phyloP scores from a whole-genome alignment of 2,113 vertebrate species.

The Scortum barcoo region DNA sequence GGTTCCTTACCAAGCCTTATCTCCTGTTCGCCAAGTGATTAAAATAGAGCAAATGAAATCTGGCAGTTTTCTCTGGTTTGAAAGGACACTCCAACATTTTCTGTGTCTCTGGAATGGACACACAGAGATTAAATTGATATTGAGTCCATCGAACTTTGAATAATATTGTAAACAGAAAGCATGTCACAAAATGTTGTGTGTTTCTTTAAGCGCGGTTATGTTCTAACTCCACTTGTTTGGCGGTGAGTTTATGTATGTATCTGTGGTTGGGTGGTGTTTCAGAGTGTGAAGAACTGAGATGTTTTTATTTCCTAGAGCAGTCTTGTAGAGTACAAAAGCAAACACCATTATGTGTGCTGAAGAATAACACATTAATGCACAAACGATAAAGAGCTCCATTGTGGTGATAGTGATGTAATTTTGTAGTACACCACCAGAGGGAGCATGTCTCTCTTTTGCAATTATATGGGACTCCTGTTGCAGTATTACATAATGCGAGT shows the following conservation, averaged over 20 bases:
- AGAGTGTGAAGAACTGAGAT: not conserved
- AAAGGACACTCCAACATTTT: not conserved
- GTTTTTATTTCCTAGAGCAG: not conserved
- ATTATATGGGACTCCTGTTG: constrained; percentile 43
- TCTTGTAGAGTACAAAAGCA: not conserved
- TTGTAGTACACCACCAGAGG: constrained; percentile 67
- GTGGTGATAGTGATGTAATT: constrained; percentile 6
- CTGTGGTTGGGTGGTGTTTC: not conserved
- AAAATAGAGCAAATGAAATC: constrained; percentile 22
- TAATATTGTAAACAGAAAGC: not conserved
- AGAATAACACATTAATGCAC: not conserved
- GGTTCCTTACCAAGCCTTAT: not conserved
- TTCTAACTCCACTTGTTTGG: not conserved
- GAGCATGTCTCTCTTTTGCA: constrained; percentile 23
- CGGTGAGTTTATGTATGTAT: not conserved
- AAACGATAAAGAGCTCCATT: constrained; percentile 9
- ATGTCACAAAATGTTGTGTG: not conserved
- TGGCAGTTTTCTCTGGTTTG: not conserved
- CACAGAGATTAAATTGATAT: not conserved
- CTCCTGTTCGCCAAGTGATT: not conserved
- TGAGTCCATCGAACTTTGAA: not conserved
- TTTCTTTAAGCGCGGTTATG: not conserved
- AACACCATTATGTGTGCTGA: not conserved
- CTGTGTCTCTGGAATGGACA: not conserved
- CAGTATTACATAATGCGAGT: constrained; percentile 69